Evolutionary conservation across 1,140 invertebrate species (phyloP), one percentile per base, ranked within the genome.

Genomic region (Cydia amplana): DNA sequence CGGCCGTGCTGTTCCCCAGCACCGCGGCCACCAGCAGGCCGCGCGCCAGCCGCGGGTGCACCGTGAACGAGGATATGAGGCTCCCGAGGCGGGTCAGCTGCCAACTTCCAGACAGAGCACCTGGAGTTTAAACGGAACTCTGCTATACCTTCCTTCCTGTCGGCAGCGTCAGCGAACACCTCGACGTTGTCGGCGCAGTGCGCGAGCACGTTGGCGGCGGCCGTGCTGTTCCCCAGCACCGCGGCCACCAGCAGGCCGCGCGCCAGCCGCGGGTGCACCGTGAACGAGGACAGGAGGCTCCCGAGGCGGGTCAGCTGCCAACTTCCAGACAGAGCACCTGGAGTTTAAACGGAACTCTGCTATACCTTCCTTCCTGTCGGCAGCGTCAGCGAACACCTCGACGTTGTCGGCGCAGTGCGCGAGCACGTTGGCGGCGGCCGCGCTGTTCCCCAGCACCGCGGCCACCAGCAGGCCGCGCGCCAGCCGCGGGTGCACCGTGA

Each of bases 381-480:
- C 77, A 0, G 86, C 84, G 10, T 83, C 78, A 1, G 16, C n/a
- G 28, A 93, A 93, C 74, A 93, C 20, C 49, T 92, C 87, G 0
- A 85, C 80, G 60, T 85, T 86, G 16, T 87, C 84, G 0, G 82
- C 70, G 16, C 86, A 87, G n/a, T 88, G 85, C 1, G 87, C 80
- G 4, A 82, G 80, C 0, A 88, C 70, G 16, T 55, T 85, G 0
- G 85, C 83, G 2, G 75, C 76, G 0, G 87, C 78, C 0, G 84
- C 73, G 36, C 85, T 83, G 75, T 91, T 94, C 87, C 94, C 89
- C 5, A 95, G 93, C 40, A 94, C 88, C 4, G 88, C 80, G 0
- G 94, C 88, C 79, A 94, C 91, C 49, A 96, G 79, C 25, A 95
- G 43, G 16, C 94, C 91, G 83, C 93, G 93, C 23, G 93, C 94